Conservation (phyloP, 2,888 invertebrate genomes). For the Dasysyrphus albostriatus region DNA sequence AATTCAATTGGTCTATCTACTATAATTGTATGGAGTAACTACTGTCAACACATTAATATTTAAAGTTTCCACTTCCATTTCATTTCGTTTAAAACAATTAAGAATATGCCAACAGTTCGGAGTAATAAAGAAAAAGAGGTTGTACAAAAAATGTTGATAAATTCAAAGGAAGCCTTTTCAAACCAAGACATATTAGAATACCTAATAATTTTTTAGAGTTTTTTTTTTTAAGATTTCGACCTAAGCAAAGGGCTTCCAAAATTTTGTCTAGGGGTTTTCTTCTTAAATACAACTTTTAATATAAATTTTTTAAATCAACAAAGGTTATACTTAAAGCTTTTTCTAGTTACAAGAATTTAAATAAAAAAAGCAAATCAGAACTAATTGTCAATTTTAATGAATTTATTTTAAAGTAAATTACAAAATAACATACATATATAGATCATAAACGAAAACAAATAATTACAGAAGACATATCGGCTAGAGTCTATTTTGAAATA, state of each 20-base stretch:
- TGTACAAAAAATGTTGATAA: constrained; percentile 44
- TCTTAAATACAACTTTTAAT: constrained; percentile 40
- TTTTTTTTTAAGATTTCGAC: constrained; percentile 41
- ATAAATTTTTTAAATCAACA: constrained; percentile 12
- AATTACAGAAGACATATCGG: constrained; percentile 62
- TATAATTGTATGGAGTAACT: too few species aligned
- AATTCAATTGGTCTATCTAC: too few species aligned
- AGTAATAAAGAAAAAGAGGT: constrained; percentile 10
- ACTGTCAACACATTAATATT: too few species aligned
- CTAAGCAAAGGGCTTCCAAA: constrained; percentile 65
- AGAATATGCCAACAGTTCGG: background rate
- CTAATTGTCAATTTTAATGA: constrained; percentile 68
- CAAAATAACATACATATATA: constrained; percentile 15
- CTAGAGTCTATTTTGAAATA: constrained; percentile 37
- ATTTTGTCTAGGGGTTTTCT: constrained; percentile 57
- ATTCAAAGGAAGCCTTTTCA: constrained; percentile 67
- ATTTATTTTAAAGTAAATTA: constrained; percentile 59
- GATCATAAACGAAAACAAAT: background rate
- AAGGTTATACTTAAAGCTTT: background rate
- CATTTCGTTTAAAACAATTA: constrained; percentile 10
- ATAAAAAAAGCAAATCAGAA: constrained; percentile 33
- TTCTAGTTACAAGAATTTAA: constrained; percentile 19
- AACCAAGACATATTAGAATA: constrained; percentile 32
- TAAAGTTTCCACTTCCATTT: background rate
- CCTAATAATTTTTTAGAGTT: constrained; percentile 61